A percentile compares a stretch with the other conserved stretches of the same genome.
Conservation (phyloP, 2,888 invertebrate species). For the Phaonia tiefii region DNA sequence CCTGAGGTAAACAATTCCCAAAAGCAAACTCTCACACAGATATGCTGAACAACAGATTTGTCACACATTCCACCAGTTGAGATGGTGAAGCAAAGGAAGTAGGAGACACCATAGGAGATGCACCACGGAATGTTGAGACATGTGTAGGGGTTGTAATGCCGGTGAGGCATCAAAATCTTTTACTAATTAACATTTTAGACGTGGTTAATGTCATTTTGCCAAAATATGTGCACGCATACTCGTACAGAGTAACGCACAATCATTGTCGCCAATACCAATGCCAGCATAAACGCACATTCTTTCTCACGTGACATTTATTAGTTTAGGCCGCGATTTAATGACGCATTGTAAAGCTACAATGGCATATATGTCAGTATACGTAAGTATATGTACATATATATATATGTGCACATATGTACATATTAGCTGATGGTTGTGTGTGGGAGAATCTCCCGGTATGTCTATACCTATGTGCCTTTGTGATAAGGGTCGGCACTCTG, state of each 20-base stretch:
- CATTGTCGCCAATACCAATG: slow-evolving; percentile 40
- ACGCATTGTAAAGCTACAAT: slow-evolving; percentile 54
- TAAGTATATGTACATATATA: not conserved
- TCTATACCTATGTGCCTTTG: not conserved
- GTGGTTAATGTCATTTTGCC: slow-evolving; percentile 65
- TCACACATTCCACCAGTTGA: slow-evolving; percentile 39
- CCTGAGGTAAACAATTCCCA: slow-evolving; percentile 43
- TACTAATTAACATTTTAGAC: slow-evolving; percentile 66
- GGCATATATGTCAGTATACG: not conserved
- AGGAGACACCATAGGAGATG: not conserved
- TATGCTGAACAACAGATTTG: slow-evolving; percentile 48
- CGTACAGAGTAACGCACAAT: not conserved
- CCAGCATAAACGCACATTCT: slow-evolving; percentile 42
- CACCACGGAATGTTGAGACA: not conserved
- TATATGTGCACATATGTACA: too few relatives aligned
- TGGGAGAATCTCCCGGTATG: too few relatives aligned
- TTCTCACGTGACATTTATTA: slow-evolving; percentile 65
- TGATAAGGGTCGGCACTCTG: not conserved
- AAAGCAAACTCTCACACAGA: slow-evolving; percentile 38
- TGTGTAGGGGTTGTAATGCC: not conserved
- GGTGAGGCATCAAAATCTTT: slow-evolving; percentile 59
- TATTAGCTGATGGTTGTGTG: too few relatives aligned
- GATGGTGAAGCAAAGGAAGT: not conserved
- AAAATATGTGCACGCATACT: slow-evolving; percentile 48
- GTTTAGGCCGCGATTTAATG: slow-evolving; percentile 64